Base-by-base conservation (phyloP, 2,113 vertebrate species). In the Anarrhichthys ocellatus region DNA sequence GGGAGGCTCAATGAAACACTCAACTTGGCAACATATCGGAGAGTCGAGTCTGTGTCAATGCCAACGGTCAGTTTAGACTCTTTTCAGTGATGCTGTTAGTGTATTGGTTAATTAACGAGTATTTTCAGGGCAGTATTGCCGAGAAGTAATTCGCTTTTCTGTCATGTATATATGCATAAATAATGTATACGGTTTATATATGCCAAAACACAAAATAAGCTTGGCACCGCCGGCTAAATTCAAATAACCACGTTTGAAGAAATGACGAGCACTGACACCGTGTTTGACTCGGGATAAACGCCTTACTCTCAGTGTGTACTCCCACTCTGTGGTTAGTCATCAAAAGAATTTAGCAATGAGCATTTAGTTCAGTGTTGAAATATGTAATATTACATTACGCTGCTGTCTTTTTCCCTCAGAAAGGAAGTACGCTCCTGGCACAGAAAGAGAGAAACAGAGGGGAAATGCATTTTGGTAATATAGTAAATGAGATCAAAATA, bases 1-100 rank as follows among this genome's bases (percentile, higher is more conserved):
- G 54, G 68, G 72, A 81, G 62, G 54, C 74, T 80, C 76, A 83
- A 74, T 90, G 80, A 90, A 76, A 84, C 64, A 68, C 78, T 87
- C 48, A 48, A 63, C 64, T 70, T 42, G 82, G 63, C 72, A 84
- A 70, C 46, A 46, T 52, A 61, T 66, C 36, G 71, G 17, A 82
- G 63, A 76, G 70, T 65, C 9, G 9, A 78, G 59, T 71, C 59
- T 40, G 66, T 64, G 29, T 48, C n/a, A 5, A 65, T 61, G 79
- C 84, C 76, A 83, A 27, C 59, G 63, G 65, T 72, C 54, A 24
- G 18, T 29, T 32, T 80, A 75, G 78, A 82, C n/a, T 68, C 46
- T 62, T 80, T 76, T 80, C 74, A 88, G 24, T 74, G 65, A 77
- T 66, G 66, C 38, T 29, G 50, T 73, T 76, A 44, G 63, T 17